phyloP scores from a whole-genome alignment of 2,113 vertebrate species.

The Aphyosemion australe region DNA sequence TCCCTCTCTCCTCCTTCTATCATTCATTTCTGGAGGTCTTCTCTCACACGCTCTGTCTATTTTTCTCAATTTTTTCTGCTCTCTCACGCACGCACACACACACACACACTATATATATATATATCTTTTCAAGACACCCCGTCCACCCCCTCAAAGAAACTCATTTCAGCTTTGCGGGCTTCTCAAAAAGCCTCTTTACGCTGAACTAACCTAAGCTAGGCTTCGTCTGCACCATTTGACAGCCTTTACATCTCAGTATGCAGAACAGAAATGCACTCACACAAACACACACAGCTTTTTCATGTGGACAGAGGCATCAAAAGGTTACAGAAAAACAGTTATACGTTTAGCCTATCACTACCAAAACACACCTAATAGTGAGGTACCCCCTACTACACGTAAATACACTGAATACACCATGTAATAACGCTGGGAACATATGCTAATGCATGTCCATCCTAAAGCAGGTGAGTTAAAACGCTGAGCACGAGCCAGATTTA shows the following conservation, averaged over 20 bases:
- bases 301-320: slow-evolving; percentile 51
- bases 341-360: slow-evolving; percentile 45
- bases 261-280: slow-evolving; percentile 58
- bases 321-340: slow-evolving; percentile 24
- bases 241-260: slow-evolving; percentile 69
- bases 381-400: slow-evolving; percentile 21
- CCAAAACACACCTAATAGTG: slow-evolving; percentile 38
- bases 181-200: slow-evolving; percentile 74
- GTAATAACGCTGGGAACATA: slow-evolving; percentile 55
- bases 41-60: slow-evolving; percentile 49
- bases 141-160: slow-evolving; percentile 73
- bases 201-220: slow-evolving; percentile 71
- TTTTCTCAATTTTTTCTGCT: slow-evolving; percentile 48
- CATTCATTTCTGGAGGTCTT: slow-evolving; percentile 66
- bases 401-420: slow-evolving; percentile 46
- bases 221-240: slow-evolving; percentile 70
- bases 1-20: slow-evolving; percentile 51
- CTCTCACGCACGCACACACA: slow-evolving; percentile 17
- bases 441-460: slow-evolving; percentile 55
- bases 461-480: slow-evolving; percentile 67
- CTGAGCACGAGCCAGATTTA: slow-evolving; percentile 52
- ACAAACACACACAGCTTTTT: slow-evolving; percentile 32
- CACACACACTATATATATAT: slow-evolving; percentile 33
- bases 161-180: slow-evolving; percentile 69
- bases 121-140: slow-evolving; percentile 67